Conservation (phyloP, 2,113 vertebrate species). For the Brevimyrus niger region DNA sequence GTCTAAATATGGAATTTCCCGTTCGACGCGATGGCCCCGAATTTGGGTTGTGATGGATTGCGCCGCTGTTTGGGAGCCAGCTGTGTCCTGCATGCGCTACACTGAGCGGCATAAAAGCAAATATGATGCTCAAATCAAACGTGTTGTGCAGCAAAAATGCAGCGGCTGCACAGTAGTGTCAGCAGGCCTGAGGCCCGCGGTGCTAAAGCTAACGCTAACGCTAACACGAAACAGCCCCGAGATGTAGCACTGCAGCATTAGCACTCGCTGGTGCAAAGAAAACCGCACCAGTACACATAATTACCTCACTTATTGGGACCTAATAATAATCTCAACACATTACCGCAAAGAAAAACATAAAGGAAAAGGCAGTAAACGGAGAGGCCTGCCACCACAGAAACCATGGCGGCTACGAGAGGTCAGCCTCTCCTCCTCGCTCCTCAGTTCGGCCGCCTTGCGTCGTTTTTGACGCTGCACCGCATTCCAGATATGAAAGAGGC, state of each 20-base stretch:
- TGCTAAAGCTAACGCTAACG: neutral
- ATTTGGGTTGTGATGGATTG: neutral
- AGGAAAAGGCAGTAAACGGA: no score
- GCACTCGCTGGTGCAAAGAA: neutral
- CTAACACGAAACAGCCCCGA: neutral
- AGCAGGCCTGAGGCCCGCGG: neutral
- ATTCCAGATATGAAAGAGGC: neutral
- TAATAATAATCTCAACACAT: neutral
- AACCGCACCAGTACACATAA: neutral
- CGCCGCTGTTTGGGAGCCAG: neutral
- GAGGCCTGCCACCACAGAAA: neutral
- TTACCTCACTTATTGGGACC: neutral
- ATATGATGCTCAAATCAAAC: neutral
- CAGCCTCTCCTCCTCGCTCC: neutral
- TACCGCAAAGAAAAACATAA: neutral
- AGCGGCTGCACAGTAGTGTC: neutral
- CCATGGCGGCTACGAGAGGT: neutral
- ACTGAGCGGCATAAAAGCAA: neutral
- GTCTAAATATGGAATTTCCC: neutral
- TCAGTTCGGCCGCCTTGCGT: neutral
- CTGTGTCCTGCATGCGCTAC: neutral
- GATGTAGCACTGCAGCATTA: neutral
- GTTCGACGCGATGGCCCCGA: neutral
- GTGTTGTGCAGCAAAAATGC: neutral
- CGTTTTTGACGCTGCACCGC: neutral